phyloP scores from a whole-genome alignment of 1,140 invertebrate species.

The Drosophila rhopaloa region DNA sequence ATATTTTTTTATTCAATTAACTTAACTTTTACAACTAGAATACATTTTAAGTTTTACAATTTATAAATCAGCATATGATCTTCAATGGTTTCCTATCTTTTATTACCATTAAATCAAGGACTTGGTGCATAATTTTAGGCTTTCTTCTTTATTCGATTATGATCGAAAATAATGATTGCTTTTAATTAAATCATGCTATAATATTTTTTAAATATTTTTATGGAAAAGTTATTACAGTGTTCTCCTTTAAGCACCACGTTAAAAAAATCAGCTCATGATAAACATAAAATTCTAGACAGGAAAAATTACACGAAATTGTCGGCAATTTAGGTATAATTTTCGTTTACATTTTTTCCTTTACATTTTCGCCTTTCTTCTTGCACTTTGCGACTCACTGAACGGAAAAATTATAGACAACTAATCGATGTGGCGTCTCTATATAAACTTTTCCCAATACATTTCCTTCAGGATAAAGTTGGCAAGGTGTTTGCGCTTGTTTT shows the following conservation, averaged over 20 bases:
- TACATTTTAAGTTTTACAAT: no score
- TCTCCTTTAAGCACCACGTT: neutral
- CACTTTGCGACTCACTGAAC: slow-evolving; percentile 77
- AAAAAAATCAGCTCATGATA: neutral
- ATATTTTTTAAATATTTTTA: no score
- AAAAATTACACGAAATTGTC: neutral
- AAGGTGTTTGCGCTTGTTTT: slow-evolving; percentile 82
- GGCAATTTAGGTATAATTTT: neutral
- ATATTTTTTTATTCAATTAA: no score
- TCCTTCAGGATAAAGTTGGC: slow-evolving; percentile 35
- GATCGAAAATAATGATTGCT: no score
- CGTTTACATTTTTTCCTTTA: neutral
- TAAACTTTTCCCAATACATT: slow-evolving; percentile 27
- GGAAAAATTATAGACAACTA: slow-evolving; percentile 84
- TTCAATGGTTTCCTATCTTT: no score
- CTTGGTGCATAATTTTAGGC: no score
- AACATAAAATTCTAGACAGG: neutral
- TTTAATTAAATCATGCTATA: no score
- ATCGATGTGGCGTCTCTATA: slow-evolving; percentile 55
- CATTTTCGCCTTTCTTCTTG: slow-evolving; percentile 14
- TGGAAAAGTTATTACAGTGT: no score
- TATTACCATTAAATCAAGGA: no score
- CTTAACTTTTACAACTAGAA: no score
- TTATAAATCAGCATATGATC: no score
- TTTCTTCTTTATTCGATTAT: no score